Evolutionary conservation across 2,888 invertebrate genomes (phyloP).

Genomic region (Agrochola circellaris): DNA sequence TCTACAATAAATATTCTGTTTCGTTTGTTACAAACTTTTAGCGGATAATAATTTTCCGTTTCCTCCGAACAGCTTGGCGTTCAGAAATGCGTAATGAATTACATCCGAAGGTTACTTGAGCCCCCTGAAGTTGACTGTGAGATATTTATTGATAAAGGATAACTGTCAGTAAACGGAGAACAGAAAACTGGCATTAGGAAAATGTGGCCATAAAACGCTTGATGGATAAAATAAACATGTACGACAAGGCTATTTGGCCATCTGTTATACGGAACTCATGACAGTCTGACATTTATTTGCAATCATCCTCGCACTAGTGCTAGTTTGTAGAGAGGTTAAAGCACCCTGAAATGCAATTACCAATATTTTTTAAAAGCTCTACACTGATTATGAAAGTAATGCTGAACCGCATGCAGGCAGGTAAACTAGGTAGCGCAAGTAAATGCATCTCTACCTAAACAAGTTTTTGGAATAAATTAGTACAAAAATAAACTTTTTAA

Average conservation of each 20-base stretch:
- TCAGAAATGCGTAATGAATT: constrained; percentile 56
- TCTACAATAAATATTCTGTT: constrained; percentile 67
- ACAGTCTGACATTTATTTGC: not conserved
- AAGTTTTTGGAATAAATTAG: not conserved
- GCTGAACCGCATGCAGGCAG: not conserved
- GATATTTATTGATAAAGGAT: constrained; percentile 63
- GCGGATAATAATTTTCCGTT: constrained; percentile 63
- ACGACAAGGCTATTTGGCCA: constrained; percentile 11
- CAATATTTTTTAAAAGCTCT: not conserved
- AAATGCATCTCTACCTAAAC: not conserved
- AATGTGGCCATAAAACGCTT: constrained; percentile 43
- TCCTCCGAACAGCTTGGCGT: constrained; percentile 65
- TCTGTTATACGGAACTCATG: constrained; percentile 1
- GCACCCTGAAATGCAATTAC: not conserved
- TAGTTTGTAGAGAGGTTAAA: not conserved
- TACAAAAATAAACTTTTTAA: not conserved
- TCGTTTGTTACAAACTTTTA: constrained; percentile 69
- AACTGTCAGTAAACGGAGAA: constrained; percentile 69
- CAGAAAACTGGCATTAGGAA: constrained; percentile 43
- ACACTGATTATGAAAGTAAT: not conserved
- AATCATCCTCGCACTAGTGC: not conserved
- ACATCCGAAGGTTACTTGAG: constrained; percentile 46
- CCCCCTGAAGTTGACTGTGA: constrained; percentile 61
- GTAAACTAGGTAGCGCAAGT: not conserved
- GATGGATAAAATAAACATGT: constrained; percentile 13